Evolutionary conservation across 2,113 vertebrate genomes (phyloP), one percentile per base, ranked within the genome.

Genomic region (Polypterus senegalus): DNA sequence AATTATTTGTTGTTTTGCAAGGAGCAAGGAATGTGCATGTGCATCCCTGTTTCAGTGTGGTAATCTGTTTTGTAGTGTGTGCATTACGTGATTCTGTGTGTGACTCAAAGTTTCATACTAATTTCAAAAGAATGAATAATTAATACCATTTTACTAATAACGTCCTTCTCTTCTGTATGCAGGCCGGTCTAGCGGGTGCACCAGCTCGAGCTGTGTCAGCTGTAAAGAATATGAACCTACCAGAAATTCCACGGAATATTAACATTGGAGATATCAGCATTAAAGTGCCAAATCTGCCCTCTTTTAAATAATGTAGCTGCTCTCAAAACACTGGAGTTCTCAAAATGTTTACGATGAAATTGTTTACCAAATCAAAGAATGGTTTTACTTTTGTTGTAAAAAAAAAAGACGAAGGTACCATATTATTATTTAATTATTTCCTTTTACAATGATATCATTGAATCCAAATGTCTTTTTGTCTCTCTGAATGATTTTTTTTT

Each of bases 211-310:
- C 96, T 65, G 94, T 99, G 70, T 99, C 96, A 72, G 96, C 96
- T 75, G 96, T 99, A 79, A 99, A 99, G 92, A 99, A 97, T 89
- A 99, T 99, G 92, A 99, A 98, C 75, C 92, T 98, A 67, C 96
- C 96, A 70, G 96, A 99, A 86, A 99, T 99, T 79, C 96, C 94
- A 86, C 91, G 94, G 89, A 99, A 97, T 91, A 99, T 99, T 89
- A 97, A 97, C 88, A 98, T 97, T 85, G 94, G 96, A 82, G 95
- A 98, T 89, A 98, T 98, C 91, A 99, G 93, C 92, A 98, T 98
- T 88, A 98, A 99, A 97, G 95, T 98, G 90, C 94, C 96, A 95
- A 99, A 99, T 83, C 87, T 99, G 76, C 92, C 96, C 70, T 96
- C 96, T 79, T 99, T 99, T 88, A 99, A 97, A 85, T 98, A 96